Evolutionary conservation across 1,140 invertebrate genomes (phyloP).

Genomic region (Ctenoplectra terminalis): DNA sequence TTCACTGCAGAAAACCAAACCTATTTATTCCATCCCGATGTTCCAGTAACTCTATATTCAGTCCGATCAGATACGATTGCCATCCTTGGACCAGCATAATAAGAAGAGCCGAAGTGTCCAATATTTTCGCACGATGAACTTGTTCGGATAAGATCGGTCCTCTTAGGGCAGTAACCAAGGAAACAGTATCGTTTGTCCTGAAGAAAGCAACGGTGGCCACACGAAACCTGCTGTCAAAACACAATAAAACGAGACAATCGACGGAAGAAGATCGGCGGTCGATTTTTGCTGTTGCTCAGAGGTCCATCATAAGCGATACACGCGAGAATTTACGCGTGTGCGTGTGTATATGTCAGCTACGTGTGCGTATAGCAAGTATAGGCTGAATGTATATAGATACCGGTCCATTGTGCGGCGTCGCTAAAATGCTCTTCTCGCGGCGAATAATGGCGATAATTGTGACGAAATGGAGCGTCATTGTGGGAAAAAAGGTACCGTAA

Average conservation of each 20-base stretch:
- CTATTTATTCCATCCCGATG: constrained; percentile 21
- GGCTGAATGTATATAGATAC: constrained; percentile 61
- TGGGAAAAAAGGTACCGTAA: constrained; percentile 71
- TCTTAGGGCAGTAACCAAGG: neutral
- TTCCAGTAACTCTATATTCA: constrained; percentile 69
- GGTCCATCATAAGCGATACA: neutral
- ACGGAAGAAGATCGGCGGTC: constrained; percentile 55
- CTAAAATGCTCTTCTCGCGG: constrained; percentile 72
- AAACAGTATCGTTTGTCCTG: constrained; percentile 8
- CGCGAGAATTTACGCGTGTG: neutral
- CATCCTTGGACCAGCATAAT: neutral
- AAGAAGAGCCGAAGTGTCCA: constrained; percentile 6
- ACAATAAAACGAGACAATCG: constrained; percentile 76
- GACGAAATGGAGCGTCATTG: constrained; percentile 79
- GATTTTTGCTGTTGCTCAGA: constrained; percentile 31
- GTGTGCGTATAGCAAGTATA: neutral
- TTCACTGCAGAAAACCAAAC: neutral
- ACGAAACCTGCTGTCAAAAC: constrained; percentile 77
- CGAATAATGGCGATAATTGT: constrained; percentile 80
- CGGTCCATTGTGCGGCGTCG: constrained; percentile 68
- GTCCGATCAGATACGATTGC: constrained; percentile 64
- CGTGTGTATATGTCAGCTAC: neutral
- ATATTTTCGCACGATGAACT: constrained; percentile 41
- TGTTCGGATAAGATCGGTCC: constrained; percentile 52
- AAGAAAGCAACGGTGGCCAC: constrained; percentile 43